Conservation (phyloP, 2,797 vertebrate genomes). For the Strix occidentalis region DNA sequence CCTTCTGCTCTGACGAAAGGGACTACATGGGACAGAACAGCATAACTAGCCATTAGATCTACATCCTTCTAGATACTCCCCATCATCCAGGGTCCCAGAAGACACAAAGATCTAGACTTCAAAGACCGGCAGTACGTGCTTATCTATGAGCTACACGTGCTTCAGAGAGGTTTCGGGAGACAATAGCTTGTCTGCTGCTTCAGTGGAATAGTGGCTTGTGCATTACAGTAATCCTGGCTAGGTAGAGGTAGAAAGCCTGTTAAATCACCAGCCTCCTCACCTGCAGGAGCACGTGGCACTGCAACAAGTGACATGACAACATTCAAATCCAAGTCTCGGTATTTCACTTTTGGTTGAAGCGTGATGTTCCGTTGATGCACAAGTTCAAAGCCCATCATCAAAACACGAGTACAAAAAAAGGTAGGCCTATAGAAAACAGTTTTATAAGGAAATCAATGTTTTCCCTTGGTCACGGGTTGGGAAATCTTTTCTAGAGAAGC, state of each 20-base stretch:
- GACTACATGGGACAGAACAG: not conserved
- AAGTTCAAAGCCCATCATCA: not conserved
- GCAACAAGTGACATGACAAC: not conserved
- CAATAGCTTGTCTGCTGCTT: not conserved
- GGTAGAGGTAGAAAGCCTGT: not conserved
- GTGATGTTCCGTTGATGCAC: not conserved
- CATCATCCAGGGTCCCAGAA: not conserved
- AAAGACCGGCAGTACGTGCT: not conserved
- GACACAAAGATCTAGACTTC: not conserved
- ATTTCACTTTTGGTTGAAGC: not conserved
- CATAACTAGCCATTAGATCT: not conserved
- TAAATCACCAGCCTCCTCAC: not conserved
- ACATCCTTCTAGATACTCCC: not conserved
- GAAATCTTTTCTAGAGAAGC: not conserved
- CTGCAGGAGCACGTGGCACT: conserved; percentile 1
- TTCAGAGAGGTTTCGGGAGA: not conserved
- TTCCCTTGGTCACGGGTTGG: not conserved
- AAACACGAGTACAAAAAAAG: not conserved
- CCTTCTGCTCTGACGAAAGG: not conserved
- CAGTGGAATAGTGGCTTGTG: not conserved
- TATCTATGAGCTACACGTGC: not conserved
- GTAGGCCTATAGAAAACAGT: not conserved
- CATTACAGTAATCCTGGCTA: not conserved
- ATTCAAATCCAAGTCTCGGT: not conserved
- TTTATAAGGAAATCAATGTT: not conserved